Percentiles rank a stretch among this genome's conserved stretches.
Evolutionary conservation across 2,888 invertebrate species (phyloP).

Genomic region (Pristionchus fissidentatus): DNA sequence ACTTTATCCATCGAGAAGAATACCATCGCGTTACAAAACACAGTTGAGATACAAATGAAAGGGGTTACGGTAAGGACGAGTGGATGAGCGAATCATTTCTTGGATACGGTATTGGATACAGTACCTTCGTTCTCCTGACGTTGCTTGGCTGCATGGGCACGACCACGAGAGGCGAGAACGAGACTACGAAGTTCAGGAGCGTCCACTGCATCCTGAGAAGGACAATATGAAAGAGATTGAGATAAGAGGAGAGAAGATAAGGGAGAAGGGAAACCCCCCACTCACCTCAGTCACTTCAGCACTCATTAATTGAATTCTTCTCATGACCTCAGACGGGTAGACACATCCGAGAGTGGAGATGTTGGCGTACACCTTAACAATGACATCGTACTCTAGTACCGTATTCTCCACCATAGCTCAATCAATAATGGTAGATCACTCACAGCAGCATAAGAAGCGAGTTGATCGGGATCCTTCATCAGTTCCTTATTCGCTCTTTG

Average conservation of each 20-base stretch:
- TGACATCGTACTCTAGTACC: not conserved
- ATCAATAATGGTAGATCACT: not conserved
- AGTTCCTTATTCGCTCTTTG: constrained; percentile 25
- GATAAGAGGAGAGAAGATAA: not conserved
- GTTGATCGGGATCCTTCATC: constrained; percentile 7
- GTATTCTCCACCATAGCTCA: not conserved
- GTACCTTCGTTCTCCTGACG: constrained; percentile 25
- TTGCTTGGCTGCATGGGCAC: constrained; percentile 44
- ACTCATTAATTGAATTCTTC: constrained; percentile 27
- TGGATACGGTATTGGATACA: not conserved
- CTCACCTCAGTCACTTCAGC: constrained; percentile 17
- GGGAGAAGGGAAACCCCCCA: not conserved
- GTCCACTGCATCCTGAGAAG: not conserved
- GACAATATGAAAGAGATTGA: not conserved
- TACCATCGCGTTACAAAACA: too few species aligned
- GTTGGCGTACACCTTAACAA: constrained; percentile 45
- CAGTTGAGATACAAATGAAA: not conserved
- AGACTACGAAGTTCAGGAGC: constrained; percentile 36
- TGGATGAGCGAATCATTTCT: not conserved
- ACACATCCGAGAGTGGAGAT: constrained; percentile 46
- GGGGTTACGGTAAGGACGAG: not conserved
- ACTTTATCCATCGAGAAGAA: constrained; percentile 7
- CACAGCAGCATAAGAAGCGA: constrained; percentile 45
- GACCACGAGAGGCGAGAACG: constrained; percentile 36
- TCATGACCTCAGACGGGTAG: constrained; percentile 46